Percentiles rank a stretch among this genome's conserved stretches.
Evolutionary conservation across 2,888 invertebrate species (phyloP).

Genomic region (Tenodera sinensis): DNA sequence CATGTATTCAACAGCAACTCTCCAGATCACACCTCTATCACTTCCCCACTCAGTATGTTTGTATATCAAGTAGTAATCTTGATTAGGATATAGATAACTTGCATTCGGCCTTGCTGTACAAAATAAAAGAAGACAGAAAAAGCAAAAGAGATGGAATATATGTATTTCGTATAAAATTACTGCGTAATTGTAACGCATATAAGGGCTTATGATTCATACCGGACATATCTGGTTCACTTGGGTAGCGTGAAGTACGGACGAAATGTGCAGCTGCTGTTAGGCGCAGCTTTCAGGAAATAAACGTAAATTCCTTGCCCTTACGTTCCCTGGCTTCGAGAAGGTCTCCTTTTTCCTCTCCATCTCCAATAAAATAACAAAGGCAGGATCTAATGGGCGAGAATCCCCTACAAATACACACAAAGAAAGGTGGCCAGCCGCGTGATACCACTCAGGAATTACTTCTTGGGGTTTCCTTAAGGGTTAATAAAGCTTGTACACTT

Average conservation of each 20-base stretch:
- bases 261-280: background rate
- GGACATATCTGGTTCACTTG: too few species aligned
- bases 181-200: too few species aligned
- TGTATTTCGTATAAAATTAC: too few species aligned
- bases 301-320: background rate
- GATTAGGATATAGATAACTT: too few species aligned
- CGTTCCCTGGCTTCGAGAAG: background rate
- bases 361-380: background rate
- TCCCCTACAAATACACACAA: background rate
- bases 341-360: background rate
- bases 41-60: too few species aligned
- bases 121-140: too few species aligned
- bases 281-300: background rate
- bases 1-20: too few species aligned
- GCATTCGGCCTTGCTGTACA: too few species aligned
- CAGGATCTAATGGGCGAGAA: background rate
- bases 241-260: background rate
- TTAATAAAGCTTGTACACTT: background rate
- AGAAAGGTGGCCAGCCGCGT: background rate
- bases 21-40: too few species aligned
- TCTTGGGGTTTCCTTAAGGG: background rate
- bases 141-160: too few species aligned
- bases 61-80: too few species aligned
- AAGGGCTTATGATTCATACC: too few species aligned
- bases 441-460: background rate